phyloP scores from a whole-genome alignment of 1,140 invertebrate genomes.

The Pristionchus pacificus region DNA sequence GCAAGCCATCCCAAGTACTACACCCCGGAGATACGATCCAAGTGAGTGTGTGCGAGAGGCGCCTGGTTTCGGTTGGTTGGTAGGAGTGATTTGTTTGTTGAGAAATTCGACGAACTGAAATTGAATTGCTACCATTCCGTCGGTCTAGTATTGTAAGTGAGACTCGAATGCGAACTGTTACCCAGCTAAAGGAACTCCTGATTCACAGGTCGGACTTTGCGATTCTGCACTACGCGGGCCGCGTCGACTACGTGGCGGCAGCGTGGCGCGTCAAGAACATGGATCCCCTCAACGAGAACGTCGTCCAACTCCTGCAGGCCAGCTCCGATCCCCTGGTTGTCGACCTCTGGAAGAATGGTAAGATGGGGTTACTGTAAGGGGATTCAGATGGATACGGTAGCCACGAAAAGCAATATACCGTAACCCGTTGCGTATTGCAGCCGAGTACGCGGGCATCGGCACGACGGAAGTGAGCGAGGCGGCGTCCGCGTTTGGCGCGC shows the following conservation, averaged over 20 bases:
- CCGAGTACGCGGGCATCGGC: constrained; percentile 96
- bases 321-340: constrained; percentile 92
- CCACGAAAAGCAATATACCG: too few species aligned
- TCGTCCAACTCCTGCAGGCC: constrained; percentile 87
- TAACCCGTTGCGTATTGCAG: constrained; percentile 60
- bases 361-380: constrained; percentile 63
- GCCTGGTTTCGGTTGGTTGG: too few species aligned
- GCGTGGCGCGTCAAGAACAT: constrained; percentile 99
- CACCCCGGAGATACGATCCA: constrained; percentile 91
- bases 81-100: too few species aligned
- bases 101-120: too few species aligned
- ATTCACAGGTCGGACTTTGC: constrained; percentile 81
- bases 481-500: constrained; percentile 74
- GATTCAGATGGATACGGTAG: too few species aligned
- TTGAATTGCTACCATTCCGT: too few species aligned
- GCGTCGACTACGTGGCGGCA: constrained; percentile 86
- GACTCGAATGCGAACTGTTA: too few species aligned
- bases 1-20: constrained; percentile 87
- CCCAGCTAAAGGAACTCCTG: too few species aligned
- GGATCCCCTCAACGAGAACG: constrained; percentile 97
- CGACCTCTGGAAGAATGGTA: constrained; percentile 95
- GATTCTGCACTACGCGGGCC: constrained; percentile 93
- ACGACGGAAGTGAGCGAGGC: constrained; percentile 87
- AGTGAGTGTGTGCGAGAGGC: too few species aligned
- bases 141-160: too few species aligned